Evolutionary conservation across 2,888 invertebrate genomes (phyloP).

Genomic region (Mongoloraphidia duomilia): DNA sequence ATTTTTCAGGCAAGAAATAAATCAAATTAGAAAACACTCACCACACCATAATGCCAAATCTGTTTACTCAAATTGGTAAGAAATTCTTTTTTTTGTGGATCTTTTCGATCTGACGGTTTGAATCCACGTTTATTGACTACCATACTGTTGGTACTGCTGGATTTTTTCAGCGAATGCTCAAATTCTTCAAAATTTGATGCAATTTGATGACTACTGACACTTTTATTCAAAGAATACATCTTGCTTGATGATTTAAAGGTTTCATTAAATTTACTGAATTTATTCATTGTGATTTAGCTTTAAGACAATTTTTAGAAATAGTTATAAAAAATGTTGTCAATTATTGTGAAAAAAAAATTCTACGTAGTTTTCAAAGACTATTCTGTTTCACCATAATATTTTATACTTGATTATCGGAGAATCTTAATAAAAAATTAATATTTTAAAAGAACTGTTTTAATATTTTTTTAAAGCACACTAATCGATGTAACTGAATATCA

Average conservation of each 20-base stretch:
- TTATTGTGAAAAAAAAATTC: too few species aligned
- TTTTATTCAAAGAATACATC: conserved; percentile 15
- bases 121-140: conserved; percentile 61
- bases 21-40: conserved; percentile 33
- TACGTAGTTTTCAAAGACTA: too few species aligned
- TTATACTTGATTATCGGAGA: too few species aligned
- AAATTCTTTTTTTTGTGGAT: conserved; percentile 67
- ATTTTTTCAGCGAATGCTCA: conserved; percentile 20
- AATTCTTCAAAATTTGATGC: conserved; percentile 14
- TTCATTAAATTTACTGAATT: conserved; percentile 1
- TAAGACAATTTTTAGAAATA: too few species aligned
- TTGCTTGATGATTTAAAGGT: background rate
- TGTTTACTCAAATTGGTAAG: conserved; percentile 65
- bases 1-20: too few species aligned
- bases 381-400: too few species aligned
- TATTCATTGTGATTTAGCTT: background rate
- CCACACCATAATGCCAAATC: conserved; percentile 70
- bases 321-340: too few species aligned
- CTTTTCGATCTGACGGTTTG: conserved; percentile 73
- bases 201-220: conserved; percentile 15
- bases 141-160: conserved; percentile 32
- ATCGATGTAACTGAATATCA: too few species aligned
- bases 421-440: too few species aligned
- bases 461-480: too few species aligned
- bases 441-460: too few species aligned